Conservation (phyloP, 1,140 invertebrate genomes). For the Rhysida immarginata region DNA sequence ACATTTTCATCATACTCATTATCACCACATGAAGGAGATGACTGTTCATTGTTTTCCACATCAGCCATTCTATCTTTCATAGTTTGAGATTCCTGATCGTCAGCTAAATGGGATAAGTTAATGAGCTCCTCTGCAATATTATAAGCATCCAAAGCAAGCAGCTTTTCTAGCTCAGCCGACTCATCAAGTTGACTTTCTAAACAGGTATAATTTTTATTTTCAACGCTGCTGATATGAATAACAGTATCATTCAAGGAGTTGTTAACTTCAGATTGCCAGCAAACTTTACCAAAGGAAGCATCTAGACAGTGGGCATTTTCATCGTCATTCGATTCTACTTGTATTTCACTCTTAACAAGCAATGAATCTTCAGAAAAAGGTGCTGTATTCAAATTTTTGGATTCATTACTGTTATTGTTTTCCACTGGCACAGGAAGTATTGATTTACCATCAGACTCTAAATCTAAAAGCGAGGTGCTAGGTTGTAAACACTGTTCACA, state of each 20-base stretch:
- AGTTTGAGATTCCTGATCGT: conserved; percentile 1
- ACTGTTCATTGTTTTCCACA: conserved; percentile 1
- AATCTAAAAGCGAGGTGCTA: too few relatives aligned
- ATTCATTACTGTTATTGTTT: too few relatives aligned
- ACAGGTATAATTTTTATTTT: not conserved
- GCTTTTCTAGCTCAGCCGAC: not conserved
- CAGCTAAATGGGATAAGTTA: conserved; percentile 1
- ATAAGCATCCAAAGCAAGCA: not conserved
- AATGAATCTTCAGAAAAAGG: too few relatives aligned
- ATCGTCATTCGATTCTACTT: too few relatives aligned
- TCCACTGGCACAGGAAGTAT: too few relatives aligned
- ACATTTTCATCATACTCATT: not conserved
- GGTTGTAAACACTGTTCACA: too few relatives aligned
- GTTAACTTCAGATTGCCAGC: not conserved
- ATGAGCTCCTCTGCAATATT: not conserved
- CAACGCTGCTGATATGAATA: not conserved
- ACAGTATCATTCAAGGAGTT: too few relatives aligned
- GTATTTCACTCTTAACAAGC: too few relatives aligned
- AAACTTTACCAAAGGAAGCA: not conserved
- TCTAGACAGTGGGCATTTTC: not conserved
- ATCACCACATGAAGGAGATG: not conserved
- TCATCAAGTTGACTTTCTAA: not conserved
- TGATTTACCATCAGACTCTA: too few relatives aligned
- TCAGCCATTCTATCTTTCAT: conserved; percentile 6
- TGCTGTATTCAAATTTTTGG: too few relatives aligned